Evolutionary conservation across 2,888 invertebrate genomes (phyloP).

Genomic region (Drosophila stalkeri): DNA sequence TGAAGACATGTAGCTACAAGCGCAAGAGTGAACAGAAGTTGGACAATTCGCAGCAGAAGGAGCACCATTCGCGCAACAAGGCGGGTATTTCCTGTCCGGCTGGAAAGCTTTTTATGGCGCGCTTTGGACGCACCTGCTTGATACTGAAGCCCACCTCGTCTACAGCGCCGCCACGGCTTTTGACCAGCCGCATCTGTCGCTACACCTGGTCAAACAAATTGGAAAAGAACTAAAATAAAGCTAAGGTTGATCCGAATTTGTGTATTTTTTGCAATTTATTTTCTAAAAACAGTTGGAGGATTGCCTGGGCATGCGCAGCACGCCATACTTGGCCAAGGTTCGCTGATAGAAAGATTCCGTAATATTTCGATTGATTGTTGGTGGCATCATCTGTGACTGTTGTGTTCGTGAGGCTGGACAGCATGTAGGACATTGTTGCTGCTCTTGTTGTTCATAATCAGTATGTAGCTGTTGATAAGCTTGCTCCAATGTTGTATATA

Average conservation of each 20-base stretch:
- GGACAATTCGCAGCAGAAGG: neutral
- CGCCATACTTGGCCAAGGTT: slow-evolving; percentile 46
- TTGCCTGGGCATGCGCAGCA: slow-evolving; percentile 24
- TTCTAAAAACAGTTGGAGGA: no score
- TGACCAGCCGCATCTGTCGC: slow-evolving; percentile 44
- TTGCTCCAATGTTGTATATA: neutral
- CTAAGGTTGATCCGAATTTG: slow-evolving; percentile 40
- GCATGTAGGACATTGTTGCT: neutral
- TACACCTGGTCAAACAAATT: slow-evolving; percentile 27
- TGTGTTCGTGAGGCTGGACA: neutral
- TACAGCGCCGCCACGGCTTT: slow-evolving; percentile 12
- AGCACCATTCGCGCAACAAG: neutral
- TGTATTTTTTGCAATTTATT: neutral
- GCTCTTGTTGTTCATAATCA: neutral
- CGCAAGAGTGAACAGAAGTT: neutral
- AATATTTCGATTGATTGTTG: neutral
- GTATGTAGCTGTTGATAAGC: neutral
- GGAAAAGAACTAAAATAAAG: slow-evolving; percentile 35
- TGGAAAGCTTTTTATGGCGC: slow-evolving; percentile 40
- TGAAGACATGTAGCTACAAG: neutral
- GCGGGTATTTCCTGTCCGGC: neutral
- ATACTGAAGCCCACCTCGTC: slow-evolving; percentile 40
- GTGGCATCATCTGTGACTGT: neutral
- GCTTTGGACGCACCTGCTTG: slow-evolving; percentile 57
- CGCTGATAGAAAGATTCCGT: slow-evolving; percentile 33